A percentile compares a stretch with the other conserved stretches of the same genome.
phyloP scores from a whole-genome alignment of 2,888 invertebrate species.

The Platycheirus rosarum region DNA sequence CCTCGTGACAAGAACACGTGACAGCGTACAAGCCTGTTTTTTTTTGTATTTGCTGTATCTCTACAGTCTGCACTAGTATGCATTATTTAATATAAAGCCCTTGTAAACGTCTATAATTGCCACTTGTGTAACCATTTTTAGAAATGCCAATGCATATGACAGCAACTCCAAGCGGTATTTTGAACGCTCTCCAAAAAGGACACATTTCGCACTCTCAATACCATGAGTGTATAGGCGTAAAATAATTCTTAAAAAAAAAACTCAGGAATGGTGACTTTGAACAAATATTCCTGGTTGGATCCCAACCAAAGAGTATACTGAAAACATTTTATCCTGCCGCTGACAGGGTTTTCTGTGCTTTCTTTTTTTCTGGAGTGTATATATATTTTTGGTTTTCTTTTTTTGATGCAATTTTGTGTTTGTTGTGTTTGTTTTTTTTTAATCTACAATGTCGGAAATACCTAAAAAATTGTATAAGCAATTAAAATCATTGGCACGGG shows the following conservation, averaged over 20 bases:
- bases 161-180: slow-evolving; percentile 55
- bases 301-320: slow-evolving; percentile 10
- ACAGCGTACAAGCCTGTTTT: too few relatives aligned
- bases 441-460: slow-evolving; percentile 58
- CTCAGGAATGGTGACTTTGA: slow-evolving; percentile 20
- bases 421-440: slow-evolving; percentile 17
- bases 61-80: too few relatives aligned
- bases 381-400: slow-evolving; percentile 1
- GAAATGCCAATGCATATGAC: slow-evolving; percentile 67
- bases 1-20: too few relatives aligned
- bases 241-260: slow-evolving; percentile 32
- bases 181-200: slow-evolving; percentile 53
- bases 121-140: slow-evolving; percentile 61
- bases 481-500: slow-evolving; percentile 53
- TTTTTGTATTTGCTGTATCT: too few relatives aligned
- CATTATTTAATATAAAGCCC: slow-evolving; percentile 10
- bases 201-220: slow-evolving; percentile 45
- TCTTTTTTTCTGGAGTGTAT: slow-evolving; percentile 15
- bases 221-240: slow-evolving; percentile 3
- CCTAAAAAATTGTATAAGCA: slow-evolving; percentile 67
- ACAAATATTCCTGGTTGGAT: slow-evolving; percentile 39
- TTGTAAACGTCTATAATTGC: slow-evolving; percentile 52
- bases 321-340: slow-evolving; percentile 35
- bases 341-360: slow-evolving; percentile 65
- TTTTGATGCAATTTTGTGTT: slow-evolving; percentile 5